Evolutionary conservation across 2,113 vertebrate species (phyloP), one percentile per base, ranked within the genome.

Genomic region (Nerophis ophidion): DNA sequence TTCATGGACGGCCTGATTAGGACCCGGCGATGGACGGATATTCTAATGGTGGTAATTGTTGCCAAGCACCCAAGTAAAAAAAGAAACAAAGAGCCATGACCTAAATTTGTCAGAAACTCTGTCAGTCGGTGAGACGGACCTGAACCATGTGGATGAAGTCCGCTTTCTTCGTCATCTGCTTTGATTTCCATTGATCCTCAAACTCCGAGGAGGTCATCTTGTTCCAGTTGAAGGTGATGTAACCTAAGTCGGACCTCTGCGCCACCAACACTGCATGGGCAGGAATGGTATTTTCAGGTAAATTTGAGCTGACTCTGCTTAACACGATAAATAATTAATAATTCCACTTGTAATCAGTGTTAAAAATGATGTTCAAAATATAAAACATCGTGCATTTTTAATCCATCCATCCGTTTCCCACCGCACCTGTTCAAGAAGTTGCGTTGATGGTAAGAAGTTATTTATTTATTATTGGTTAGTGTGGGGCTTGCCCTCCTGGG

Each of bases 131-230:
- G 51, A 40, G 56, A 63, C 78, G 44, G 34, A 81, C 95, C 94
- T 99, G 94, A 80, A 99, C 90, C 94, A 98, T 94, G 86, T 97
- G 94, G 88, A 98, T 93, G 71, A 98, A 96, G 79, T 96, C 93
- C 76, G 90, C 92, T 70, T 92, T 96, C 84, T 90, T 87, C 53
- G 78, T 61, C 19, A 81, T 80, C 63, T 91, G 90, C 60, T 88
- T 88, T 63, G 61, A 77, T 19, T 78, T 91, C 81, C 90, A 87
- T 70, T 90, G 83, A 52, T 84, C 86, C 89, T 96, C 90, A 77
- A 93, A 98, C 83, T 95, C 92, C 58, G 82, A 48, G 13, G 93
- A 84, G 5, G 92, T 95, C 90, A 95, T 93, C 61, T 89, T 76
- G 71, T 95, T 90, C 93, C 94, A 98, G 60, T 52, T 86, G 75